phyloP scores from a whole-genome alignment of 2,113 vertebrate genomes.

The Erpornis zantholeuca region DNA sequence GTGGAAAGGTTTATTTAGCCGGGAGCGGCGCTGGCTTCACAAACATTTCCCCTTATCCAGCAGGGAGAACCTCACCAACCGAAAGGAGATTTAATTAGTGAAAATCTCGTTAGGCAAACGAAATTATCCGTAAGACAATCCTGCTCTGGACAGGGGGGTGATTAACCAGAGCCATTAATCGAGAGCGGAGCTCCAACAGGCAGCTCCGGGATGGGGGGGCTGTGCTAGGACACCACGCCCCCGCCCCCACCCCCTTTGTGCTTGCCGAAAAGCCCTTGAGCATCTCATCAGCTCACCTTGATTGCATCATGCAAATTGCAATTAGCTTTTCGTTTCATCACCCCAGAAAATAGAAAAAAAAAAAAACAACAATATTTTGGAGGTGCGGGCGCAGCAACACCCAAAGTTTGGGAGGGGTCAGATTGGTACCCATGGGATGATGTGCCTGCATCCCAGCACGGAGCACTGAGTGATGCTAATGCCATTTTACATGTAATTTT shows the following conservation, averaged over 20 bases:
- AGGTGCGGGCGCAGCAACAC: rapidly evolving
- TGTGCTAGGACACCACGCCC: not conserved
- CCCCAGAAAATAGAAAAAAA: constrained; percentile 9
- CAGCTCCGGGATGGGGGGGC: not conserved
- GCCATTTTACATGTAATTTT: rapidly evolving
- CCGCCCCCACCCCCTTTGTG: not conserved
- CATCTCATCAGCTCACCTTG: constrained; percentile 73
- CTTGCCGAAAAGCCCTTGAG: not conserved
- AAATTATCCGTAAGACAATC: constrained; percentile 98
- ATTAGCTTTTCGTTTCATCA: constrained; percentile 44
- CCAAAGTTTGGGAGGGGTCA: not conserved
- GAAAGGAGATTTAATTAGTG: constrained; percentile 97
- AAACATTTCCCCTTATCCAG: constrained; percentile 81
- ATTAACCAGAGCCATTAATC: constrained; percentile 83
- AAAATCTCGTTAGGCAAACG: constrained; percentile 98
- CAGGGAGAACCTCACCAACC: constrained; percentile 83
- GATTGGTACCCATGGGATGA: rapidly evolving
- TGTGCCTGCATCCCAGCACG: rapidly evolving
- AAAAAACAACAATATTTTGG: not conserved
- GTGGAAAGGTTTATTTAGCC: constrained; percentile 86
- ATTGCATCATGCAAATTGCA: constrained; percentile 78
- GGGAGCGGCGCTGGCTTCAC: constrained; percentile 75
- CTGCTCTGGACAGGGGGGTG: constrained; percentile 86
- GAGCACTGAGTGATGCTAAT: rapidly evolving
- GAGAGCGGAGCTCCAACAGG: constrained; percentile 72